Evolutionary conservation across 2,797 vertebrate genomes (phyloP).

Genomic region (Lindbergichthys nudifrons): DNA sequence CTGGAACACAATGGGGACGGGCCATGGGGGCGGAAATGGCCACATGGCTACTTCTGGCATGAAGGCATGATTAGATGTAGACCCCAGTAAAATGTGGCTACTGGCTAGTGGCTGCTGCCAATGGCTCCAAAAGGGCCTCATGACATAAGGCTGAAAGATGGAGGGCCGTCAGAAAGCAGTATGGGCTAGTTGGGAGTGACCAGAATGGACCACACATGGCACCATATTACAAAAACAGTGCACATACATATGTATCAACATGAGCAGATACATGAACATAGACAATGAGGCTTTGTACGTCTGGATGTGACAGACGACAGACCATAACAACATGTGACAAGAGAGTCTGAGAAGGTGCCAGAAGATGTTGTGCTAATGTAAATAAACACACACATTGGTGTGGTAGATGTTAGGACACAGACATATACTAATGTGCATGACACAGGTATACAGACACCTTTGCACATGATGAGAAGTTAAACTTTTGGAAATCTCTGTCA

Average conservation of each 20-base stretch:
- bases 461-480: constrained; percentile 20
- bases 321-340: constrained; percentile 28
- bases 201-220: constrained; percentile 55
- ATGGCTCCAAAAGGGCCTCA: constrained; percentile 53
- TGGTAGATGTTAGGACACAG: constrained; percentile 5
- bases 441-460: neutral
- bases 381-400: constrained; percentile 5
- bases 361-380: constrained; percentile 8
- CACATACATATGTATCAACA: constrained; percentile 47
- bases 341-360: constrained; percentile 5
- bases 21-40: constrained; percentile 59
- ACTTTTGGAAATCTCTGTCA: constrained; percentile 2
- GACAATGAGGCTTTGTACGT: constrained; percentile 4
- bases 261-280: constrained; percentile 29
- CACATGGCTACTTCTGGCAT: constrained; percentile 73
- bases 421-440: neutral
- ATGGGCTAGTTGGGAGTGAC: constrained; percentile 45
- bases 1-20: constrained; percentile 63
- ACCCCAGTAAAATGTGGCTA: constrained; percentile 51
- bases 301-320: constrained; percentile 18
- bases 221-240: constrained; percentile 40
- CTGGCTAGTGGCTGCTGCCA: constrained; percentile 50
- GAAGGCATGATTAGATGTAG: constrained; percentile 45
- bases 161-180: constrained; percentile 44
- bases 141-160: constrained; percentile 65